Evolutionary conservation across 2,888 invertebrate genomes (phyloP).

Genomic region (Macrophya alboannulata): DNA sequence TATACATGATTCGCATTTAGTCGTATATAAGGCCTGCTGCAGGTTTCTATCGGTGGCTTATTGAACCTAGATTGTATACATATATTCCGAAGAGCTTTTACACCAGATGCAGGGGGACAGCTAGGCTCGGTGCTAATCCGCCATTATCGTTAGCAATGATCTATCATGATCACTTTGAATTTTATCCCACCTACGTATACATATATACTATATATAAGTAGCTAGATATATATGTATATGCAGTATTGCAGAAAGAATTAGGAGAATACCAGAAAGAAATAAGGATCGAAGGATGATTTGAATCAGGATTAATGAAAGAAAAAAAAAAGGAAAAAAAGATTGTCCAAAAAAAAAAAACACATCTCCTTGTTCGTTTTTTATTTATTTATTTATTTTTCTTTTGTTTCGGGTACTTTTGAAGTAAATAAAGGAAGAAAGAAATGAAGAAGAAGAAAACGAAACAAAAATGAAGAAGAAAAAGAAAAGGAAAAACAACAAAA

Average conservation of each 20-base stretch:
- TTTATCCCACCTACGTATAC: background rate
- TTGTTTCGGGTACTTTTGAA: too few species aligned
- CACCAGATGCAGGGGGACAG: conserved; percentile 74
- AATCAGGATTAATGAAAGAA: too few species aligned
- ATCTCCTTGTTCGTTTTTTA: background rate
- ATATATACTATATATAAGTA: too few species aligned
- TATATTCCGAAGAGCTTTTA: background rate
- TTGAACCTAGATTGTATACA: too few species aligned
- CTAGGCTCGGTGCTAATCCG: conserved; percentile 72
- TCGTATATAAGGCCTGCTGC: background rate
- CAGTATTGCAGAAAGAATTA: too few species aligned
- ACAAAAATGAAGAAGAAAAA: background rate
- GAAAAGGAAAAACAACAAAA: too few species aligned
- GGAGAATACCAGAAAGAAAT: too few species aligned
- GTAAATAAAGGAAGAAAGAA: background rate
- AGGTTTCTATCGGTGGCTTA: conserved; percentile 11
- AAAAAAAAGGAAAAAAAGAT: too few species aligned
- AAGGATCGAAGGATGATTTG: too few species aligned
- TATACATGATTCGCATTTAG: background rate
- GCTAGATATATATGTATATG: background rate
- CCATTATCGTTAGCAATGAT: conserved; percentile 78
- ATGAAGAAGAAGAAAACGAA: background rate
- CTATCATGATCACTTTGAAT: conserved; percentile 57
- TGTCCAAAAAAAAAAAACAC: background rate
- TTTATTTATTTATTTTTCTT: too few species aligned